Evolutionary conservation across 92 coral and sea anemone genomes (phyloP), one percentile per base, ranked within the genome.

Genomic region (Heliopora coerulea): DNA sequence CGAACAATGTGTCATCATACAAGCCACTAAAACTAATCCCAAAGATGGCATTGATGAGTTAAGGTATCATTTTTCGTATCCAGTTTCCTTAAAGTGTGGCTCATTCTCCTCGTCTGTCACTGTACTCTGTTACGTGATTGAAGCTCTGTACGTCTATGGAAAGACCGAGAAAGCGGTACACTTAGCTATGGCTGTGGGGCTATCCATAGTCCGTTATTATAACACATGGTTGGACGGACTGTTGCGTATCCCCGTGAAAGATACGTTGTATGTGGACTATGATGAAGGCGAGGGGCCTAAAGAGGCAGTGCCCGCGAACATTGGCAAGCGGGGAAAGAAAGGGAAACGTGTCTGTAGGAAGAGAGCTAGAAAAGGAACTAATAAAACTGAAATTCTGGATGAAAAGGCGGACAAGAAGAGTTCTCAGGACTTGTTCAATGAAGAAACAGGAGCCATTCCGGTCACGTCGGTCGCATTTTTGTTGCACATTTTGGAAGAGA

Each of bases 101-200:
- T 70, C 85, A 14, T 49, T 57, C 19, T 74, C 34, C 0, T 31
- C 65, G 26, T 68, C 83, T 32, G 91, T 87, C 28, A 79, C 88
- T 17, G 77, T 88, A 9, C 62, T 83, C 74, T 89, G 89, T 62
- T 84, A 86, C 17, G 69, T 89, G 27, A 74, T 89, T n/a, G 86
- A 89, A 35, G 85, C 96, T 18, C 49, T 89, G 70, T 24, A 74
- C 59, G 49, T 75, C 5, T 41, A 77, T 29, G 83, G 85, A n/a
- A 40, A 84, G 21, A 54, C 20, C 11, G 73, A 56, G 3, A 73
- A 72, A 24, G 91, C 96, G 17, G 68, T 86, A 20, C 78, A 78
- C 39, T 59, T 89, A 1, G 89, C 96, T 6, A 80, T 87, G 35
- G 73, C 82, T 23, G 57, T 89, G 1, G 85, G 88, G 1, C 37